A percentile compares a stretch with the other conserved stretches of the same genome.
Conservation (phyloP, 2,113 vertebrate species). For the Ceyx melanurus region DNA sequence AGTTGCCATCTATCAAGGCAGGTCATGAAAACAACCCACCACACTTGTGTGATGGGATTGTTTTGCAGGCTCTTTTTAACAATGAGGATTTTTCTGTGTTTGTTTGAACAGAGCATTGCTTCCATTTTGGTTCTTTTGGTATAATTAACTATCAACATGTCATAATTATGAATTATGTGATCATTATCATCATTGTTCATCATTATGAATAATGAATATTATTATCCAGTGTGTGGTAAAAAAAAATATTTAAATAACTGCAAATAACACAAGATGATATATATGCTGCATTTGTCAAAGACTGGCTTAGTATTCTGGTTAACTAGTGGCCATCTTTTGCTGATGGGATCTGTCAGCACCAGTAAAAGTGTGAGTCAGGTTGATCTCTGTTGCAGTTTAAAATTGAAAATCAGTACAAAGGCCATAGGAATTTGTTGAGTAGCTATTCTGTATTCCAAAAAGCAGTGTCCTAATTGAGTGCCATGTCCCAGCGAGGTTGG, state of each 20-base stretch:
- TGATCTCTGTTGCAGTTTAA: background rate
- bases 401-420: background rate
- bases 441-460: background rate
- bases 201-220: background rate
- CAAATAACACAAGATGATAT: background rate
- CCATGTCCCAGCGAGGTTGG: background rate
- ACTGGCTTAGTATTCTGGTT: background rate
- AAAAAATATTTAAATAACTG: background rate
- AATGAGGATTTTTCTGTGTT: background rate
- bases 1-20: background rate
- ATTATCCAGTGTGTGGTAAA: background rate
- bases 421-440: background rate
- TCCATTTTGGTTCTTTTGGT: background rate
- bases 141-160: background rate
- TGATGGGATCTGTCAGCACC: background rate
- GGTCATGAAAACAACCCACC: background rate
- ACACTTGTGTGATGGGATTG: background rate
- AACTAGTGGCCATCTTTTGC: background rate
- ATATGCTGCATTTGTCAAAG: background rate
- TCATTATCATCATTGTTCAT: background rate
- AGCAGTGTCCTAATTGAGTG: background rate
- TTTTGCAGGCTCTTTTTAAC: background rate
- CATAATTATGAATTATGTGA: background rate
- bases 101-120: background rate
- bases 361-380: background rate